These are phyloP conservation scores for Lutjanus campechanus DNA, from an alignment of 2,797 vertebrate species.

Conservation along the genomic window DNA sequence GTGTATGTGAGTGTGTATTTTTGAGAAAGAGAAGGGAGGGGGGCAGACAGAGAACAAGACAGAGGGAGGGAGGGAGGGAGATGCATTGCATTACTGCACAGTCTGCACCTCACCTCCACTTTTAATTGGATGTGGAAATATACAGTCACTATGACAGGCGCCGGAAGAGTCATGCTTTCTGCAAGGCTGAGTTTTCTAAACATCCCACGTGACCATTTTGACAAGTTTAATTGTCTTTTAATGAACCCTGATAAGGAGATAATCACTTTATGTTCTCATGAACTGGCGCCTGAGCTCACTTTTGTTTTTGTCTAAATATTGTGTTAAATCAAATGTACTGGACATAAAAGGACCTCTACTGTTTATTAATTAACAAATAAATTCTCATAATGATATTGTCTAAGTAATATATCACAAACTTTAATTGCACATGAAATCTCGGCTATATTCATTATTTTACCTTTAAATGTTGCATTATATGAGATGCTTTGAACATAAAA, in stretches of 20 bases:
- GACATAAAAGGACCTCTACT: neutral
- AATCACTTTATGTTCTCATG: neutral
- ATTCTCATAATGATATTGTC: too few species aligned
- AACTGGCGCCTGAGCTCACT: neutral
- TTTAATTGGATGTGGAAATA: conserved; percentile 55
- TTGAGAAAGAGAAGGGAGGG: neutral
- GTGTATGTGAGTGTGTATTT: conserved; percentile 5
- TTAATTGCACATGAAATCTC: too few species aligned
- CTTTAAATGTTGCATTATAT: neutral
- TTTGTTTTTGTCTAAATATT: too few species aligned
- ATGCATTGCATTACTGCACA: conserved; percentile 38
- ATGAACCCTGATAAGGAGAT: conserved; percentile 1
- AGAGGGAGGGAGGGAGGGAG: neutral
- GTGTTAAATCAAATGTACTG: too few species aligned
- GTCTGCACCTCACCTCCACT: conserved; percentile 45
- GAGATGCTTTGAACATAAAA: neutral
- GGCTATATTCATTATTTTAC: neutral
- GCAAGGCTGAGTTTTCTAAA: conserved; percentile 29
- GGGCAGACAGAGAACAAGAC: neutral
- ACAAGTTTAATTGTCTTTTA: conserved; percentile 24
- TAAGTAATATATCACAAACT: too few species aligned
- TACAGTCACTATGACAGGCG: conserved; percentile 22
- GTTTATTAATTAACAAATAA: too few species aligned
- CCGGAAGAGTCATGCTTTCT: conserved; percentile 42
- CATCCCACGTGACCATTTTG: conserved; percentile 5